A percentile compares a stretch with the other conserved stretches of the same genome.
phyloP scores from a whole-genome alignment of 23 tunicate genomes.

The Diplosoma virens region DNA sequence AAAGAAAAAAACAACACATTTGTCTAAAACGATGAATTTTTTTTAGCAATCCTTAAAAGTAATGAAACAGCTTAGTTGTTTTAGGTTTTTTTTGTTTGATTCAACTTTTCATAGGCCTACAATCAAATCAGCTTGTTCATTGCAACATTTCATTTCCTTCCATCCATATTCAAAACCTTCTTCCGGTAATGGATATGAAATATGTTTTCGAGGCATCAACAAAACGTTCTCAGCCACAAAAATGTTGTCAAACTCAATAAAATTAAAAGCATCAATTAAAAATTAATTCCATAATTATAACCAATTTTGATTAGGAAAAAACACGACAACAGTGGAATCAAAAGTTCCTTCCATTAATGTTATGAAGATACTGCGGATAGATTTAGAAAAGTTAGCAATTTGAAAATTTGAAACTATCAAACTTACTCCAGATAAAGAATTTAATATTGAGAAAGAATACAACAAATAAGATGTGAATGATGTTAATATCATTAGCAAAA shows the following conservation, averaged over 20 bases:
- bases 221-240: slow-evolving; percentile 50
- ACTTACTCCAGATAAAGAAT: slow-evolving; percentile 32
- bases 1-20: background rate
- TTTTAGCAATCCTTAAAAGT: no score
- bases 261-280: slow-evolving; percentile 25
- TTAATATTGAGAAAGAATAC: slow-evolving; percentile 26
- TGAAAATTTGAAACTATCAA: slow-evolving; percentile 37
- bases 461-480: slow-evolving; percentile 39
- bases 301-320: slow-evolving; percentile 39
- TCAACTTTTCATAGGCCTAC: background rate
- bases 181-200: slow-evolving; percentile 20
- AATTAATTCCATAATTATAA: slow-evolving; percentile 21
- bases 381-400: slow-evolving; percentile 36
- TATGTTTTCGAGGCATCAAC: slow-evolving; percentile 24
- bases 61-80: background rate
- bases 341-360: slow-evolving; percentile 42
- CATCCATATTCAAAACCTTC: background rate
- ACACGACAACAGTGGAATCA: slow-evolving; percentile 41
- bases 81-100: background rate
- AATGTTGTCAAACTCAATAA: slow-evolving; percentile 19
- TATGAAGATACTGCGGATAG: slow-evolving; percentile 11
- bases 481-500: no score
- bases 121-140: background rate
- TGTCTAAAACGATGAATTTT: slow-evolving; percentile 19
- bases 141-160: background rate